Evolutionary conservation across 2,797 vertebrate genomes (phyloP).

Genomic region (Chaetophractus vellerosus): DNA sequence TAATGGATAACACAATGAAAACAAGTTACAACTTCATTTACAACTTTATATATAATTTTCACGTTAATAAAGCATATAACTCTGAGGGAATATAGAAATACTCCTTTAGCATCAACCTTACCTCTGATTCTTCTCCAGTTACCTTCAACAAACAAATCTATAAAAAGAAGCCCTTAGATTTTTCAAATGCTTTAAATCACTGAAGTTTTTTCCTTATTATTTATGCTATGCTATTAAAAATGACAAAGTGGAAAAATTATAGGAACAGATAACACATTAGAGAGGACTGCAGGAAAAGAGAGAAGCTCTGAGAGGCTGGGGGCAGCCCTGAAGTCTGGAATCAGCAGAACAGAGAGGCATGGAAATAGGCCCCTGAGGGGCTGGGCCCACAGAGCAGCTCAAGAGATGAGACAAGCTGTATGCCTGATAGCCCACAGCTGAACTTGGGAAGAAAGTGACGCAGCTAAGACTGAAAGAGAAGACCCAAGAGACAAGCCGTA

Average conservation of each 20-base stretch:
- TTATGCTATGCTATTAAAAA: neutral
- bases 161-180: neutral
- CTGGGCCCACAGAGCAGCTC: too few species aligned
- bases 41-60: neutral
- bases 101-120: neutral
- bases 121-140: neutral
- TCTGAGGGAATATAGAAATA: neutral
- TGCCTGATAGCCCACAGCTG: too few species aligned
- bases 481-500: too few species aligned
- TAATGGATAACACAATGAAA: conserved; percentile 9
- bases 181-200: conserved; percentile 7
- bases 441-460: too few species aligned
- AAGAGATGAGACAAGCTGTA: too few species aligned
- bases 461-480: too few species aligned
- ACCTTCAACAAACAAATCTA: conserved; percentile 39
- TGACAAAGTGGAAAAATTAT: neutral
- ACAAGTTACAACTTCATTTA: neutral
- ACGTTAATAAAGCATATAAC: neutral
- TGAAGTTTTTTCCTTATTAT: neutral
- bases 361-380: too few species aligned
- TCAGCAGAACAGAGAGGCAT: too few species aligned
- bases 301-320: too few species aligned
- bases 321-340: too few species aligned
- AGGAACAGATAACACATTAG: conserved; percentile 15
- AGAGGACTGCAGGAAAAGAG: too few species aligned